Evolutionary conservation across 2,888 invertebrate genomes (phyloP).

Genomic region (Archips crataeganus): DNA sequence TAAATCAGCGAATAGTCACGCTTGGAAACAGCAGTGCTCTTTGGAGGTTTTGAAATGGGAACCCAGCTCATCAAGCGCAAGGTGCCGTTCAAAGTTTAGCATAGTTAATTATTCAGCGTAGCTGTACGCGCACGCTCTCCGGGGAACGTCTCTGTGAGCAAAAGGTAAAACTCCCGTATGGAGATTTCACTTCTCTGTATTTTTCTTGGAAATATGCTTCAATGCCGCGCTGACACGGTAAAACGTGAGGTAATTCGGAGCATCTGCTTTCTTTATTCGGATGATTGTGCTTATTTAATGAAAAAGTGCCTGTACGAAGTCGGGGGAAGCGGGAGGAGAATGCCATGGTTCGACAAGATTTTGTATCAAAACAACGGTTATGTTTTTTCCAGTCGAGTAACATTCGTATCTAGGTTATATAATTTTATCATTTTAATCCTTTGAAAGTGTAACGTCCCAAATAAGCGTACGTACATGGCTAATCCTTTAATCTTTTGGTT

Average conservation of each 20-base stretch:
- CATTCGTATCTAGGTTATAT: neutral
- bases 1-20: constrained; percentile 23
- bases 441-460: neutral
- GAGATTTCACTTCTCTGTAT: constrained; percentile 54
- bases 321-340: neutral
- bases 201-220: constrained; percentile 38
- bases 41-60: constrained; percentile 49
- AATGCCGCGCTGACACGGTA: constrained; percentile 27
- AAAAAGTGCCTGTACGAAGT: constrained; percentile 6
- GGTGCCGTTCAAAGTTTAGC: constrained; percentile 59
- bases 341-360: neutral
- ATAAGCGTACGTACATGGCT: constrained; percentile 14
- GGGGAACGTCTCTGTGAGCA: constrained; percentile 50
- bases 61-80: constrained; percentile 53
- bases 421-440: constrained; percentile 26
- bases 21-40: constrained; percentile 31
- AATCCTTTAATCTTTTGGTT: constrained; percentile 32
- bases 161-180: constrained; percentile 57
- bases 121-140: constrained; percentile 59
- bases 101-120: constrained; percentile 68
- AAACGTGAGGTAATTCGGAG: constrained; percentile 36
- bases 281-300: constrained; percentile 35
- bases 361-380: neutral
- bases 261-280: constrained; percentile 36
- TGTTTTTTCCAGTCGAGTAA: neutral